Percentiles rank a stretch among this genome's conserved stretches.
Conservation (phyloP, 2,888 invertebrate species). For the Cecidostiba fungosa region DNA sequence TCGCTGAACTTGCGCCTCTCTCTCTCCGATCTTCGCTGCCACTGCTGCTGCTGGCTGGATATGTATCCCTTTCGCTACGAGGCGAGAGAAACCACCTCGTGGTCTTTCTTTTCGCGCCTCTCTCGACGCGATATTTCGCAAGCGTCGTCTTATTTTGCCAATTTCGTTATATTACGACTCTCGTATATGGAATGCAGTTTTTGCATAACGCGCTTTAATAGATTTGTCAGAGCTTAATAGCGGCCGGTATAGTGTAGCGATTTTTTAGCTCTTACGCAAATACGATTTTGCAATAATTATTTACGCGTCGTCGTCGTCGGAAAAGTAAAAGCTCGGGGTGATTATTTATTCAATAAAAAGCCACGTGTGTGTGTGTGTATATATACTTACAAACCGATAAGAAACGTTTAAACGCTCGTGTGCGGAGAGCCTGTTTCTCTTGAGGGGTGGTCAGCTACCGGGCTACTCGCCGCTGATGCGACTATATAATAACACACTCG, state of each 20-base stretch:
- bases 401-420: background rate
- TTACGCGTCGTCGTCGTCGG: background rate
- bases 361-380: background rate
- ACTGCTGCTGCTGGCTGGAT: background rate
- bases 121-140: background rate
- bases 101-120: background rate
- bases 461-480: slow-evolving; percentile 14
- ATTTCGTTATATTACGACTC: no score
- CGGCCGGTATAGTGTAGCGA: no score
- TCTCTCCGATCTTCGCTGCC: background rate
- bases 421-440: slow-evolving; percentile 2
- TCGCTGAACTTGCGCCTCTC: background rate
- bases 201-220: no score
- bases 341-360: background rate
- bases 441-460: slow-evolving; percentile 47
- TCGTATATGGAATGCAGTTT: no score
- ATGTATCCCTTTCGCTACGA: background rate
- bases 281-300: background rate
- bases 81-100: background rate
- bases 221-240: background rate
- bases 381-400: background rate
- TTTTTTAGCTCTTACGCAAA: background rate
- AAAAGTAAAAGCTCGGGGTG: slow-evolving; percentile 67
- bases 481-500: slow-evolving; percentile 44
- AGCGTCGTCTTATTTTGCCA: no score